Conservation (phyloP, 2,888 invertebrate genomes). For the Dasypolia templi region DNA sequence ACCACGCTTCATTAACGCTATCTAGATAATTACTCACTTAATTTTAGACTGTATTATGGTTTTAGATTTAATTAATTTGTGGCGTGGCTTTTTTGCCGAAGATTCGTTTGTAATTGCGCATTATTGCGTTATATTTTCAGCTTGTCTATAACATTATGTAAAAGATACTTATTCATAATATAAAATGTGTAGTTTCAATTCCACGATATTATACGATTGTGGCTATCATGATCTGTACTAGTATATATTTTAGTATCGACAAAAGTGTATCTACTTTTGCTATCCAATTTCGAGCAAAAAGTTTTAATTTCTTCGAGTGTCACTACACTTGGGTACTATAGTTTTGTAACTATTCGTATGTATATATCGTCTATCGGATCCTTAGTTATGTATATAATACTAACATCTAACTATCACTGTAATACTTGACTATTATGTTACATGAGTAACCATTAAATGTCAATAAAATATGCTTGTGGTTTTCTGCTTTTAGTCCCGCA, state of each 20-base stretch:
- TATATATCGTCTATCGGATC: slow-evolving; percentile 67
- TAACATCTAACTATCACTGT: slow-evolving; percentile 81
- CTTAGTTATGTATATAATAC: slow-evolving; percentile 73
- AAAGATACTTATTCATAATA: slow-evolving; percentile 50
- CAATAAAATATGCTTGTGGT: slow-evolving; percentile 88
- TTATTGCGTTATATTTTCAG: slow-evolving; percentile 50
- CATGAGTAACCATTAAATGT: slow-evolving; percentile 87
- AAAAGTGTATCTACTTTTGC: slow-evolving; percentile 59
- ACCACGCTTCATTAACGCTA: slow-evolving; percentile 63
- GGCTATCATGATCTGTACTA: slow-evolving; percentile 66
- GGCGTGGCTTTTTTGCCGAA: slow-evolving; percentile 29
- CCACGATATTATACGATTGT: slow-evolving; percentile 53
- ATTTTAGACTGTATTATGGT: slow-evolving; percentile 52
- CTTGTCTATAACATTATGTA: slow-evolving; percentile 54
- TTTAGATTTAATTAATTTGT: slow-evolving; percentile 53
- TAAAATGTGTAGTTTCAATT: slow-evolving; percentile 48
- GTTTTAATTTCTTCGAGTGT: slow-evolving; percentile 59
- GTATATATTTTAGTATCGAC: slow-evolving; percentile 59
- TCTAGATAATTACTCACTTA: slow-evolving; percentile 57
- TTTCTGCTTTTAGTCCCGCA: slow-evolving; percentile 89
- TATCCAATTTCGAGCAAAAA: slow-evolving; percentile 65
- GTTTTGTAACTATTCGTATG: slow-evolving; percentile 71
- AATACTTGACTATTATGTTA: slow-evolving; percentile 82
- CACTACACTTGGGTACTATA: slow-evolving; percentile 58
- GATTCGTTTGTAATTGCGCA: slow-evolving; percentile 55